Percentiles rank a stretch among this genome's conserved stretches.
Evolutionary conservation across 2,113 vertebrate species (phyloP).

Genomic region (Lagopus muta): DNA sequence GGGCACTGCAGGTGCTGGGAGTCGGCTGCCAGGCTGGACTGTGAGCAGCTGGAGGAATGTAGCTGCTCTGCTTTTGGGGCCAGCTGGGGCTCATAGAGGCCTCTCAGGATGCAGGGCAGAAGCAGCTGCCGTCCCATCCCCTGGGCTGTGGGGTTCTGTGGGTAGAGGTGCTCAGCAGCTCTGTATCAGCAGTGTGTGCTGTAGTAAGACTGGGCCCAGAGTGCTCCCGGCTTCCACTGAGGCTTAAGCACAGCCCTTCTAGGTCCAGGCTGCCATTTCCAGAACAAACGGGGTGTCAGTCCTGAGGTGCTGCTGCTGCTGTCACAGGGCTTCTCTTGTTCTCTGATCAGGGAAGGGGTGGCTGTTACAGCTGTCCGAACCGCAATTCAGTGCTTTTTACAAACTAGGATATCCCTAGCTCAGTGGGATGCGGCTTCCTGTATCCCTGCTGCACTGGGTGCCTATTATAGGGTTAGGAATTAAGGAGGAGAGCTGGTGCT

Average conservation of each 20-base stretch:
- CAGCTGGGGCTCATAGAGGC: background rate
- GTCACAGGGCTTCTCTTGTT: background rate
- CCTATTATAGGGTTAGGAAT: accelerated
- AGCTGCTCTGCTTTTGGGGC: background rate
- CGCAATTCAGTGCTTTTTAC: background rate
- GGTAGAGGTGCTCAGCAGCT: background rate
- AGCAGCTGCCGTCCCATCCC: accelerated
- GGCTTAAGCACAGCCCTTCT: background rate
- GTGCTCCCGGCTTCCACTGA: background rate
- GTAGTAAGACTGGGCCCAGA: background rate
- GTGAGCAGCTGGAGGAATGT: background rate
- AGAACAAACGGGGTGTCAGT: background rate
- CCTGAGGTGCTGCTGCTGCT: background rate
- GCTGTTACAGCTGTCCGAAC: background rate
- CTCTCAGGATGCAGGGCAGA: background rate
- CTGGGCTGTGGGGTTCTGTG: accelerated
- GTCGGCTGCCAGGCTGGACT: background rate
- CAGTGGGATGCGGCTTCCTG: background rate
- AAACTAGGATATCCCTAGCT: background rate
- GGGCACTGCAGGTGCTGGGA: accelerated
- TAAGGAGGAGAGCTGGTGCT: background rate
- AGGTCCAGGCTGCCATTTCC: background rate
- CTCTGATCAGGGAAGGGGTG: background rate
- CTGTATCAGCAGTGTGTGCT: background rate
- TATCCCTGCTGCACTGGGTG: background rate